These are phyloP conservation scores for Aplysia californica DNA, from an alignment of 1,140 invertebrate species.

Conservation along the genomic window DNA sequence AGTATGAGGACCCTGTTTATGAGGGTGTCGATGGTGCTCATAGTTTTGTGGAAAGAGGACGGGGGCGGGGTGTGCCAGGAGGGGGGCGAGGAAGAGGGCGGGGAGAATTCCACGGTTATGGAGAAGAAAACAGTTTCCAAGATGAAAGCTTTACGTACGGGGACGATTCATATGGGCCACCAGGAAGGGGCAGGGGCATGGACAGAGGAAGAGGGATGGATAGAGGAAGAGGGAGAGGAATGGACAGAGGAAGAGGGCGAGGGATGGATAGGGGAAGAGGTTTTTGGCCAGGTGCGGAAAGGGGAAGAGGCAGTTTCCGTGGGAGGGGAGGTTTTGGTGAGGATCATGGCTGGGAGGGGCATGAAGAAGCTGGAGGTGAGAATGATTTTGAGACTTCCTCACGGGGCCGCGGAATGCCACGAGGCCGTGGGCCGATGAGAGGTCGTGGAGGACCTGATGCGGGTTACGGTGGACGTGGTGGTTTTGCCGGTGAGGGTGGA, in stretches of 20 bases:
- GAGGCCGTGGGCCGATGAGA: no score
- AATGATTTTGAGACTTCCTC: no score
- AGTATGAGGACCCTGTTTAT: not conserved
- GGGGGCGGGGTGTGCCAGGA: not conserved
- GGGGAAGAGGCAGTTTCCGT: not conserved
- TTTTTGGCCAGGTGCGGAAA: not conserved
- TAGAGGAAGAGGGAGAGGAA: slow-evolving; percentile 16
- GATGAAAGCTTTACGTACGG: not conserved
- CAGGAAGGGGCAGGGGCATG: slow-evolving; percentile 3
- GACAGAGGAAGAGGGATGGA: not conserved
- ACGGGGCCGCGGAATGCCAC: no score
- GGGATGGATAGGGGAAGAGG: not conserved
- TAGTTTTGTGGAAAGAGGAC: not conserved
- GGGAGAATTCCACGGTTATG: not conserved
- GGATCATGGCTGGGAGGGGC: not conserved
- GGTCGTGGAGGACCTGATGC: no score
- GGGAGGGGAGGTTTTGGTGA: not conserved
- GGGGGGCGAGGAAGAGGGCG: not conserved
- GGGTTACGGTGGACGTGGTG: no score
- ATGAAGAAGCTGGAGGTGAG: not conserved
- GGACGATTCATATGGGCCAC: not conserved
- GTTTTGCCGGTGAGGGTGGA: no score
- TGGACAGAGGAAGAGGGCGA: slow-evolving; percentile 6
- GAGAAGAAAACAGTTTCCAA: not conserved
- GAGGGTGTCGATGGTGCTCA: not conserved